phyloP scores from a whole-genome alignment of 2,113 vertebrate genomes.

The Laticauda laticaudata region DNA sequence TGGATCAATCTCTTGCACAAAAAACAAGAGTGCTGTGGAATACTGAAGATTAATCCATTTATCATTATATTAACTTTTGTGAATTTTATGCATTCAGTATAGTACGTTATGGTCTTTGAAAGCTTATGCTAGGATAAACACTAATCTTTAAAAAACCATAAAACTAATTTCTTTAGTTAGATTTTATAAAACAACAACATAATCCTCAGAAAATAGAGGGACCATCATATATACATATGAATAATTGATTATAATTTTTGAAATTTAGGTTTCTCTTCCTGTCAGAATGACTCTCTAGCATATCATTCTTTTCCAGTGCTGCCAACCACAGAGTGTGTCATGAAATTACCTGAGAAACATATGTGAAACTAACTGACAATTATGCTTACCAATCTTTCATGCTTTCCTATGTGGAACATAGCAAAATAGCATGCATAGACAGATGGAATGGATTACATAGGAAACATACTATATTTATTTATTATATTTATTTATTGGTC shows the following conservation, averaged over 20 bases:
- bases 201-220: background rate
- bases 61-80: background rate
- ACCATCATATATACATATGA: background rate
- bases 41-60: background rate
- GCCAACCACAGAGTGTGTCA: constrained; percentile 1
- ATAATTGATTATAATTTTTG: background rate
- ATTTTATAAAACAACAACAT: background rate
- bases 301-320: background rate
- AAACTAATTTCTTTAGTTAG: background rate
- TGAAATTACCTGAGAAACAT: background rate
- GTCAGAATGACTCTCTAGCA: no score
- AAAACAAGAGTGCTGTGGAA: background rate
- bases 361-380: background rate
- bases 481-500: background rate
- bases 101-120: background rate
- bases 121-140: background rate
- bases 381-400: background rate
- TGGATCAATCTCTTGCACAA: background rate
- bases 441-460: background rate
- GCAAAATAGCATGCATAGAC: background rate
- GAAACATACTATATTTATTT: background rate
- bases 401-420: background rate
- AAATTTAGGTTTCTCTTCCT: no score
- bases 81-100: background rate
- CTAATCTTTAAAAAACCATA: background rate